Evolutionary conservation across 2,113 vertebrate genomes (phyloP).

Genomic region (Vanacampus margaritifer): DNA sequence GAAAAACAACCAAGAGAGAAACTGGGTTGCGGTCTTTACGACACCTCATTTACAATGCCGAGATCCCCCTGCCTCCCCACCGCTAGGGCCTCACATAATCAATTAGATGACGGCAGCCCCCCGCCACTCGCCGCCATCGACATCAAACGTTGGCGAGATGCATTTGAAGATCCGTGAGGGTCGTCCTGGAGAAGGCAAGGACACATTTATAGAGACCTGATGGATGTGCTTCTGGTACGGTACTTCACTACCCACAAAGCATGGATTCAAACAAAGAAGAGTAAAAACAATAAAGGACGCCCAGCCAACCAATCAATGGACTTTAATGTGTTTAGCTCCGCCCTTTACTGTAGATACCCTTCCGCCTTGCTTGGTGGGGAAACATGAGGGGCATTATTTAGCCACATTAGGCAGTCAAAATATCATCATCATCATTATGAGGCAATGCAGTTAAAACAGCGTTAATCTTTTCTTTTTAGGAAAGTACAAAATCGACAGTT

Average conservation of each 20-base stretch:
- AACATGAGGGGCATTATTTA: background rate
- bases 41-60: conserved; percentile 75
- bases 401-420: background rate
- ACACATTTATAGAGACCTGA: conserved; percentile 71
- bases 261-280: background rate
- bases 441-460: background rate
- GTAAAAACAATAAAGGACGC: background rate
- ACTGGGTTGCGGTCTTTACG: conserved; percentile 54
- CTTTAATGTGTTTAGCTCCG: background rate
- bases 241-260: conserved; percentile 31
- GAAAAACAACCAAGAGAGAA: conserved; percentile 48
- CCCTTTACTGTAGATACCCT: background rate
- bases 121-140: conserved; percentile 68
- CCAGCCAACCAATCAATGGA: background rate
- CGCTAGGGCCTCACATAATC: conserved; percentile 68
- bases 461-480: background rate
- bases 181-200: conserved; percentile 64
- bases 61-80: background rate
- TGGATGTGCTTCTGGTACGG: conserved; percentile 69
- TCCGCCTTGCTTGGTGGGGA: background rate
- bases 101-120: conserved; percentile 65
- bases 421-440: background rate
- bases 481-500: background rate
- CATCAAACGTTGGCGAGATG: conserved; percentile 71
- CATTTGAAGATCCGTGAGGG: conserved; percentile 67